These are phyloP conservation scores for Diplolepis rosae DNA, from an alignment of 2,888 invertebrate species.

Conservation along the genomic window DNA sequence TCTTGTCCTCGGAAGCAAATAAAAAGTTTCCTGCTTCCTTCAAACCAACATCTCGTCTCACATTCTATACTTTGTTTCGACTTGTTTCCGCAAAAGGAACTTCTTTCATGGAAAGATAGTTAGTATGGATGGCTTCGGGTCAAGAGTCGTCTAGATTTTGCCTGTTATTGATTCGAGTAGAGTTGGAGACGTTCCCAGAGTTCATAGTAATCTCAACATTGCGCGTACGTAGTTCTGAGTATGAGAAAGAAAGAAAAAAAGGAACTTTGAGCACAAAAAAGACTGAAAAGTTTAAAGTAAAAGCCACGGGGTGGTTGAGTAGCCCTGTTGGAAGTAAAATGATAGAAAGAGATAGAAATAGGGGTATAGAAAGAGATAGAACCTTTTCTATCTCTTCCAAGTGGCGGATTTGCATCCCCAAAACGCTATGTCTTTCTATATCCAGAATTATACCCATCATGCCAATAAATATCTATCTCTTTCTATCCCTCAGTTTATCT, in stretches of 20 bases:
- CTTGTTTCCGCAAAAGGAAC: background rate
- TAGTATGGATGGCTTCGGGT: constrained; percentile 34
- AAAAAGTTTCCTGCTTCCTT: background rate
- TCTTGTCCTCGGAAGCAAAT: background rate
- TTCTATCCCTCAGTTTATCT: too few relatives aligned
- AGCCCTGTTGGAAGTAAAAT: too few relatives aligned
- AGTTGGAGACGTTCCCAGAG: constrained; percentile 37
- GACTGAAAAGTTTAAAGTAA: constrained; percentile 47
- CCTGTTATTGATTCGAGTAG: constrained; percentile 39
- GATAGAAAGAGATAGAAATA: constrained; percentile 15
- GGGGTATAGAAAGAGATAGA: too few relatives aligned
- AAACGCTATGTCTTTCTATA: too few relatives aligned
- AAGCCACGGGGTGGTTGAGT: constrained; percentile 38
- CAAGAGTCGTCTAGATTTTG: constrained; percentile 38
- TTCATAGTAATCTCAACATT: constrained; percentile 34
- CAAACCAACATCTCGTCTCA: background rate
- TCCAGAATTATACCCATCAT: too few relatives aligned
- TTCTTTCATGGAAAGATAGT: background rate
- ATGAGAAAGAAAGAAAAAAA: background rate
- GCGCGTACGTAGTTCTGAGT: constrained; percentile 20
- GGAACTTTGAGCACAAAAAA: constrained; percentile 32
- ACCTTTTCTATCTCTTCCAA: too few relatives aligned
- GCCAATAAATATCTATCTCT: too few relatives aligned
- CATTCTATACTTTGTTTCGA: background rate
- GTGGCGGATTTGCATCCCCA: too few relatives aligned